Evolutionary conservation across 2,888 invertebrate species (phyloP).

Genomic region (Rhorus exstirpatorius): DNA sequence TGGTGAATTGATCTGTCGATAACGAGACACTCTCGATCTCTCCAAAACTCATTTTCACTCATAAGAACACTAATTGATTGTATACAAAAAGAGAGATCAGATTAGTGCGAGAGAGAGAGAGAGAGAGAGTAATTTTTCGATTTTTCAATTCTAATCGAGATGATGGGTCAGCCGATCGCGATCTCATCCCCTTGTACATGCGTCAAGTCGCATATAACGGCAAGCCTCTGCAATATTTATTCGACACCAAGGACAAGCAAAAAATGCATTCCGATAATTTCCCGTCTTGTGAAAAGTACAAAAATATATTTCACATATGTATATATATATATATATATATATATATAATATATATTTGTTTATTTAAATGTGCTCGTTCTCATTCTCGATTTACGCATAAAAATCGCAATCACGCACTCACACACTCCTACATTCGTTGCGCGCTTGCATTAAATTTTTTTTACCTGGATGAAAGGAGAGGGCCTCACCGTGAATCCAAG

Average conservation of each 20-base stretch:
- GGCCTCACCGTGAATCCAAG: slow-evolving; percentile 64
- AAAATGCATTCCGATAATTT: slow-evolving; percentile 67
- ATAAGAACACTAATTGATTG: too few relatives aligned
- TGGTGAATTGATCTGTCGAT: not conserved
- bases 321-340: slow-evolving; percentile 73
- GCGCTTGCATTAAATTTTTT: slow-evolving; percentile 54
- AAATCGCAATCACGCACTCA: slow-evolving; percentile 32
- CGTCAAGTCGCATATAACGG: slow-evolving; percentile 15
- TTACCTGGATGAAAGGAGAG: too few relatives aligned
- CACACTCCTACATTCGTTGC: slow-evolving; percentile 22
- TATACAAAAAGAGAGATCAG: too few relatives aligned
- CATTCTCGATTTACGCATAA: slow-evolving; percentile 31
- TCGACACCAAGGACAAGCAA: slow-evolving; percentile 9
- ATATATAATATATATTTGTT: slow-evolving; percentile 69
- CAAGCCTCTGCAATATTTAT: slow-evolving; percentile 31
- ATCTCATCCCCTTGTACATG: not conserved
- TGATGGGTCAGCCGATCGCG: not conserved
- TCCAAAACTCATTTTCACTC: not conserved
- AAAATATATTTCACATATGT: slow-evolving; percentile 75
- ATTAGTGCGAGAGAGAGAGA: too few relatives aligned
- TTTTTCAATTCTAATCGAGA: not conserved
- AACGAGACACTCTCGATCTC: slow-evolving; percentile 10
- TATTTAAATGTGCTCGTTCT: slow-evolving; percentile 58
- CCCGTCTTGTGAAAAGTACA: slow-evolving; percentile 73
- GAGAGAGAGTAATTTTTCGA: not conserved